Base-by-base conservation (phyloP, 2,113 vertebrate species). In the Lepus timidus region DNA sequence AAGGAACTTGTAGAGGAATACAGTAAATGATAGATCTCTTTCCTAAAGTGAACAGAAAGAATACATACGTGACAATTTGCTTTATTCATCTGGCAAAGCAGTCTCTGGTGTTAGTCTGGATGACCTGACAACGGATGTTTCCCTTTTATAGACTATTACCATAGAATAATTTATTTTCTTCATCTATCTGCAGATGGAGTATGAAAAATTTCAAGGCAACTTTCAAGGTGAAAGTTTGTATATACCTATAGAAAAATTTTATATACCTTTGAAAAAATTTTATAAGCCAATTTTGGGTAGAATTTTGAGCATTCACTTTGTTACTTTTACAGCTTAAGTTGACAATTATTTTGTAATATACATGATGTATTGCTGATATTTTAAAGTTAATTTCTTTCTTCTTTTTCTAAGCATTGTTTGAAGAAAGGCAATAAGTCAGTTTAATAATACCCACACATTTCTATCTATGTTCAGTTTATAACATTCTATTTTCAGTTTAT, bases 301-400 rank as follows among this genome's bases (percentile, higher is more conserved):
- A 33, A 83, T 80, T 82, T 92, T 83, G 23, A 36, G 78, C 20
- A 78, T 27, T 61, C 65, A 31, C 73, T 93, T 75, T 90, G 58
- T 75, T 75, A 49, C 62, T 64, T 64, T 13, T 88, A 29, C 1
- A 80, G 25, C 33, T 88, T 88, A 14, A 80, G 52, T 33, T 70
- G 44, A 51, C 20, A 49, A 4, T 58, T 33, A 4, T 33, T 68
- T 88, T 70, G 22, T 90, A 85, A 85, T 44, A n/a, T 31, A 91
- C 11, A 39, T 52, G 55, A 62, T 51, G 1, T 85, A 39, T 33
- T 96, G 70, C 39, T 86, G 51, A 62, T 81, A 79, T 25, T 91
- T 92, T 85, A 70, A 82, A 64, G 19, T 61, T 95, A 85, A 73
- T 89, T 93, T 93, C 13, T 75, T 88, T 83, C 11, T 58, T 29